Percentiles rank a stretch among this genome's conserved stretches.
phyloP scores from a whole-genome alignment of 2,113 vertebrate genomes.

The Lampris megalopsis region DNA sequence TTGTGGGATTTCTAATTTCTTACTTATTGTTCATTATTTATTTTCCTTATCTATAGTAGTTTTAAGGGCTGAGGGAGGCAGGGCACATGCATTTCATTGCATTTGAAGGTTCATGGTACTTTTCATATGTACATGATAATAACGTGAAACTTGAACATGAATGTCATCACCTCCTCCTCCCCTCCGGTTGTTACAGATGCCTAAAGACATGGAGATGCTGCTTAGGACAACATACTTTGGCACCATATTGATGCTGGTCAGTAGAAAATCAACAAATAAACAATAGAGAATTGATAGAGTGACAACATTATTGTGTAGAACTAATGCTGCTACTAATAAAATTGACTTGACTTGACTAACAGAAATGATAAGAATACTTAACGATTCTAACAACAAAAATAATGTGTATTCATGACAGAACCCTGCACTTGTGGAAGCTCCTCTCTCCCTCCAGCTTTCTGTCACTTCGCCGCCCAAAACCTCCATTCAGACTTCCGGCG shows the following conservation, averaged over 20 bases:
- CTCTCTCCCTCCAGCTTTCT: slow-evolving; percentile 85
- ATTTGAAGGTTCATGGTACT: too few relatives aligned
- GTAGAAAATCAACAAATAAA: slow-evolving; percentile 11
- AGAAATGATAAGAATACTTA: too few relatives aligned
- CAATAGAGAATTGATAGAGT: too few relatives aligned
- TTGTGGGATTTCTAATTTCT: too few relatives aligned
- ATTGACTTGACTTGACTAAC: too few relatives aligned
- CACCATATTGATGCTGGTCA: slow-evolving; percentile 89
- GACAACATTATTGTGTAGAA: too few relatives aligned
- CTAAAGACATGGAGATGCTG: slow-evolving; percentile 91
- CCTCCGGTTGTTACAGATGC: slow-evolving; percentile 82
- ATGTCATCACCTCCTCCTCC: not conserved
- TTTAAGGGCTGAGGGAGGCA: too few relatives aligned
- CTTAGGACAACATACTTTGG: slow-evolving; percentile 93
- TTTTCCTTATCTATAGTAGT: too few relatives aligned
- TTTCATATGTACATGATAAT: not conserved
- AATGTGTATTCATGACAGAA: slow-evolving; percentile 62
- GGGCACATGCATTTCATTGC: too few relatives aligned
- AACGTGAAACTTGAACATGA: too few relatives aligned
- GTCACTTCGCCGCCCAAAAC: slow-evolving; percentile 85
- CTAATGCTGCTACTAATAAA: too few relatives aligned
- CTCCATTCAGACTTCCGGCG: slow-evolving; percentile 88
- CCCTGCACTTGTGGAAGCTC: slow-evolving; percentile 86
- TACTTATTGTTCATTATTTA: too few relatives aligned
- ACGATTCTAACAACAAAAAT: not conserved